These are phyloP conservation scores for Steinernema hermaphroditum DNA, from an alignment of 2,888 invertebrate genomes.

Conservation along the genomic window DNA sequence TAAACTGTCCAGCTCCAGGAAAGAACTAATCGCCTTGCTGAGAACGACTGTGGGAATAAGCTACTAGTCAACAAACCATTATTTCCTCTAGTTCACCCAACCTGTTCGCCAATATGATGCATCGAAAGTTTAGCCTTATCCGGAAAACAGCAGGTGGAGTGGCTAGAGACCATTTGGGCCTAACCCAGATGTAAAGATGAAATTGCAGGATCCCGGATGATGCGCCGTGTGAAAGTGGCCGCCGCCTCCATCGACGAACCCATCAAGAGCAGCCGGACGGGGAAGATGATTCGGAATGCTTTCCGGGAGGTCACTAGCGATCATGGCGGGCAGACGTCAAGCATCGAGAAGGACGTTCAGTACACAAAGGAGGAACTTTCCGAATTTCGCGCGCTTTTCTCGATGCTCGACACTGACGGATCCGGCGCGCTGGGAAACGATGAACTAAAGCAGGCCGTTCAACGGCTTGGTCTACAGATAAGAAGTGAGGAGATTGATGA, in stretches of 20 bases:
- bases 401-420: constrained; percentile 66
- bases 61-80: too few species aligned
- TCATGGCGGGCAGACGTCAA: constrained; percentile 19
- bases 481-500: constrained; percentile 63
- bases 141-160: constrained; percentile 23
- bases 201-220: constrained; percentile 34
- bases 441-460: constrained; percentile 65
- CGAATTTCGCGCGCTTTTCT: constrained; percentile 64
- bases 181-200: neutral
- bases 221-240: constrained; percentile 41
- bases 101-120: constrained; percentile 2
- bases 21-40: too few species aligned
- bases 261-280: constrained; percentile 34
- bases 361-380: constrained; percentile 59
- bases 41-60: too few species aligned
- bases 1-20: too few species aligned
- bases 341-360: constrained; percentile 36
- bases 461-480: constrained; percentile 62
- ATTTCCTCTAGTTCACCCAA: neutral
- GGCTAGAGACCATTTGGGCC: neutral
- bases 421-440: constrained; percentile 66
- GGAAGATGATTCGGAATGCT: neutral
- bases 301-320: constrained; percentile 16
- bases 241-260: constrained; percentile 35
- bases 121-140: constrained; percentile 25